Base-by-base conservation (phyloP, 2,113 vertebrate genomes). In the Orthonyx spaldingii region DNA sequence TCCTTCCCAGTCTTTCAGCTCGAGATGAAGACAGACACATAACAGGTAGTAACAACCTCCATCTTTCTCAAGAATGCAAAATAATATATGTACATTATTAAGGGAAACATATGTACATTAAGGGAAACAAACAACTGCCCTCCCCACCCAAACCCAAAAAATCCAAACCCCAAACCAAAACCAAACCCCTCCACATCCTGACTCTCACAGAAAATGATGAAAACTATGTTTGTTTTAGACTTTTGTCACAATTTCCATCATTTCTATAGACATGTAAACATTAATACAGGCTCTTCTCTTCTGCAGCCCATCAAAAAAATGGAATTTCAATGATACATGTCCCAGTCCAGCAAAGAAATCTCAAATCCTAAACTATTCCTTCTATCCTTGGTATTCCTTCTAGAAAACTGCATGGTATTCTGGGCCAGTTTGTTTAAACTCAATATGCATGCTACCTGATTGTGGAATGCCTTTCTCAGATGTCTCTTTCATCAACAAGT, bases 331-430 rank as follows among this genome's bases (percentile, higher is more conserved):
- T 66, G 5, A 33, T 60, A 32, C 19, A 4, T 22, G 1, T 23
- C 6, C 9, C 6, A 22, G 13, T 46, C 0, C 2, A 0, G 0
- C 5, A 32, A 70, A 84, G 18, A 86, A 71, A 53, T 63, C 5
- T 53, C 33, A 69, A 75, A 90, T 28, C 11, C 20, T 9, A 33
- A 77, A n/a, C 19, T 65, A 44, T 32, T 61, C 18, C 16, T 61
- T 83, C 9, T 37, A 7, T 57, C 28, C 8, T 57, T 70, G 21
- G 6, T 56, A 46, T 66, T 89, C 18, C 12, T 72, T 27, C 68
- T 49, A 46, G 12, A 69, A 69, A 47, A 60, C 3, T 20, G 6
- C 13, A 18, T 22, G n/a, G 9, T 35, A 68, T 60, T 84, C 56
- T 63, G 18, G 24, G 4, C 6, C 33, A 72, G 6, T 64, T 84